These are phyloP conservation scores for Cephonodes hylas DNA, from an alignment of 2,888 invertebrate species.

Conservation along the genomic window DNA sequence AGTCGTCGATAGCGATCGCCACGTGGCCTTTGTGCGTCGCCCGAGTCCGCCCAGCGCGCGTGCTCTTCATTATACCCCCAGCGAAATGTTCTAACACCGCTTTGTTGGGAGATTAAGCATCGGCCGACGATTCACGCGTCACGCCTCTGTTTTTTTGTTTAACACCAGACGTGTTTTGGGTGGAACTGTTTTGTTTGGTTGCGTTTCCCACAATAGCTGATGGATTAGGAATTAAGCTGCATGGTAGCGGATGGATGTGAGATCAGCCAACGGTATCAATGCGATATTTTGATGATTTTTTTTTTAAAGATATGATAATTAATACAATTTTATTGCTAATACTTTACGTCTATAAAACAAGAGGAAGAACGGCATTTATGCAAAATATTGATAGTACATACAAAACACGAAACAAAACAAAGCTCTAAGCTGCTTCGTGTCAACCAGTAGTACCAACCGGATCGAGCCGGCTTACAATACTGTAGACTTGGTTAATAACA, in stretches of 20 bases:
- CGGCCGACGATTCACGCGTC: not conserved
- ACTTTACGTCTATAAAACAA: too few relatives aligned
- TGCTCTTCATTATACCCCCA: slow-evolving; percentile 80
- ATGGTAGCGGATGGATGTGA: not conserved
- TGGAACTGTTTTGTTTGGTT: slow-evolving; percentile 3
- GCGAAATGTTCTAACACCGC: slow-evolving; percentile 78
- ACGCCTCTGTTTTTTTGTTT: slow-evolving; percentile 12
- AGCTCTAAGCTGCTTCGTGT: too few relatives aligned
- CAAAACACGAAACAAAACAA: too few relatives aligned
- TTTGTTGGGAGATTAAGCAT: slow-evolving; percentile 79
- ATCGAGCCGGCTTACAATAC: too few relatives aligned
- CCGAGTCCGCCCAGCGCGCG: slow-evolving; percentile 52
- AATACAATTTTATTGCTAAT: too few relatives aligned
- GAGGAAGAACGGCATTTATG: too few relatives aligned
- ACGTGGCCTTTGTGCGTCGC: slow-evolving; percentile 64
- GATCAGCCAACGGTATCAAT: too few relatives aligned
- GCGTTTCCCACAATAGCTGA: not conserved
- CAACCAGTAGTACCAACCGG: too few relatives aligned
- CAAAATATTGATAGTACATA: too few relatives aligned
- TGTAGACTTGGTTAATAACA: too few relatives aligned
- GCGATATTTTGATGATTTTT: too few relatives aligned
- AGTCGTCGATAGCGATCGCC: slow-evolving; percentile 69
- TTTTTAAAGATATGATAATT: too few relatives aligned
- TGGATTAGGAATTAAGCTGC: not conserved
- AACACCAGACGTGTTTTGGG: slow-evolving; percentile 20